Evolutionary conservation across 2,888 invertebrate species (phyloP), one percentile per base, ranked within the genome.

Genomic region (Sminthurinus aureus): DNA sequence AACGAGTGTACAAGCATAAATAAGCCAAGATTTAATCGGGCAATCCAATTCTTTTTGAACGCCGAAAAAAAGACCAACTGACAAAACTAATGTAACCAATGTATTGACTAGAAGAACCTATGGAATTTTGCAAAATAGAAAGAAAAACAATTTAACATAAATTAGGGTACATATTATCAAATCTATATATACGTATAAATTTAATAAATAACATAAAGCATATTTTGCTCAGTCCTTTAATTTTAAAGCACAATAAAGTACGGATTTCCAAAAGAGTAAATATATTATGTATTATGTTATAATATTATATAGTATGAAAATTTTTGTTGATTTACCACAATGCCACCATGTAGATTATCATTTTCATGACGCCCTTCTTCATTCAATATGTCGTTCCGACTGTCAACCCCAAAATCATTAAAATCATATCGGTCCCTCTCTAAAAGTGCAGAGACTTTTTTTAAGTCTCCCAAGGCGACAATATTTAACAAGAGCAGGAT

Each of bases 1-100:
- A 64, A 86, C 81, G 24, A 88, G 84, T 24, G 87, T 87, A 66
- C 85, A 87, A 15, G 86, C 86, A 78, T 88, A 87, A 50, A 88
- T 86, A 76, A 88, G 79, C 88, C 88, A 88, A 11, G 87, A 85
- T 83, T 88, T 87, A 13, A 88, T 86, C 8, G 87, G 87, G 52
- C 88, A 88, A 75, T 87, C 87, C 82, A 87, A 80, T 75, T 88
- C 88, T 87, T 88, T 88, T 26, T 84, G 84, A 26, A 87, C 86
- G 6, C 88, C 88, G 6, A 85, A 79, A 73, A 88, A 86, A 26
- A 88, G 84, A 9, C 88, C 88, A 13, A 87, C 69, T 15, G 87
- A 85, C 24, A 87, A 79, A 11, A 87, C 80, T 20, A 88, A 78
- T 22, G 85, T 86, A 50, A 87, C 86, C 52, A 86, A 66, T 67